phyloP scores from a whole-genome alignment of 37 sponge, comb jelly and placozoan species.

The Ianthella basta region DNA sequence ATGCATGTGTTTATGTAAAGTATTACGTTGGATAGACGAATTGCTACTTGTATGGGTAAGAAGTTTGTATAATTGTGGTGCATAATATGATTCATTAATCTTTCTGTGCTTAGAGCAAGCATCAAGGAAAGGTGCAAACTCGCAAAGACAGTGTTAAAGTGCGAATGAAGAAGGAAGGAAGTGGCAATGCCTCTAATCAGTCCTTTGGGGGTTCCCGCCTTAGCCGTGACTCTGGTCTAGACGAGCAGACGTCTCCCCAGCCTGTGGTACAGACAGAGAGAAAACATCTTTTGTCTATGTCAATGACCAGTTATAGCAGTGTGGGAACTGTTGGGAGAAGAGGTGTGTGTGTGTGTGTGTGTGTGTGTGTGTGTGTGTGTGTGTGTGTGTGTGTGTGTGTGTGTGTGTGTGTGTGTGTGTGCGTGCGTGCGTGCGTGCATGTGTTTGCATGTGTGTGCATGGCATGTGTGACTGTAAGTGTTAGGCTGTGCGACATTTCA shows the following conservation, averaged over 20 bases:
- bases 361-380: conserved; percentile 14
- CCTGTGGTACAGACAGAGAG: neutral
- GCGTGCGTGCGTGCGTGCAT: neutral
- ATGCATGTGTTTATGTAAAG: neutral
- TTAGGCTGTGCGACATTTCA: neutral
- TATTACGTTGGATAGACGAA: neutral
- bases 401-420: conserved; percentile 11
- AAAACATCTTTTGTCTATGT: neutral
- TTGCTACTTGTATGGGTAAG: neutral
- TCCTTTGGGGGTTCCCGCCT: neutral
- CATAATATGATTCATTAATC: neutral
- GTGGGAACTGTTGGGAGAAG: neutral
- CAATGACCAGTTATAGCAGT: neutral
- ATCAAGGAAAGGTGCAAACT: neutral
- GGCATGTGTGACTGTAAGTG: conserved; percentile 12
- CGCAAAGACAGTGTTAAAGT: conserved; percentile 28
- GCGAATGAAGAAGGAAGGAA: neutral
- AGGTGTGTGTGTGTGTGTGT: conserved; percentile 14
- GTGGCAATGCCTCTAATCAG: neutral
- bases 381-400: conserved; percentile 8
- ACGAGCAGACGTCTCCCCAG: neutral
- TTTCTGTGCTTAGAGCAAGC: neutral
- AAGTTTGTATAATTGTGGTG: neutral
- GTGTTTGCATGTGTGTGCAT: conserved; percentile 31
- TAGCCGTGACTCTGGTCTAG: conserved; percentile 24